Percentiles rank a stretch among this genome's conserved stretches.
These are phyloP conservation scores for Perccottus glenii DNA, from an alignment of 2,113 vertebrate species.

Conservation along the genomic window DNA sequence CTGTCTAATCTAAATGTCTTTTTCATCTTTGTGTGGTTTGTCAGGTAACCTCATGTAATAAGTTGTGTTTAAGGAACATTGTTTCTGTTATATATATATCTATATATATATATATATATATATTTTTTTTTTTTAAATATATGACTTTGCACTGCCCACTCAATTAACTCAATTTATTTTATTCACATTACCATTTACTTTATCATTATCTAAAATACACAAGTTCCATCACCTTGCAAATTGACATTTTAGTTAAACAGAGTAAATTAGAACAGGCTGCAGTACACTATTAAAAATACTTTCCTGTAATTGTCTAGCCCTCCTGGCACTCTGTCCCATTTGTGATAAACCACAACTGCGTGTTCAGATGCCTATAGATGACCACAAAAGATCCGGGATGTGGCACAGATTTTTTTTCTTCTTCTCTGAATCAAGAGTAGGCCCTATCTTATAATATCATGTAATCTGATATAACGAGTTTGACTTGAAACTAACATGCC, in stretches of 20 bases:
- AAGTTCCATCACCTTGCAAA: conserved; percentile 26
- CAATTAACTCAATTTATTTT: no score
- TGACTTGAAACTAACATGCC: conserved; percentile 42
- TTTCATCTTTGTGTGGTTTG: no score
- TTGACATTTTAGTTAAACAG: conserved; percentile 10
- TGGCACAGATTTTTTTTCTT: conserved; percentile 13
- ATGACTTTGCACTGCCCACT: no score
- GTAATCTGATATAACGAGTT: conserved; percentile 45
- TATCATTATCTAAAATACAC: background rate
- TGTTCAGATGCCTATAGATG: conserved; percentile 14
- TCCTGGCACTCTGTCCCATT: conserved; percentile 35
- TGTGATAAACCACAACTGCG: conserved; percentile 19
- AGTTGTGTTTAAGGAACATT: no score
- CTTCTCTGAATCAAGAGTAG: conserved; percentile 3
- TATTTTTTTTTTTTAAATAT: no score
- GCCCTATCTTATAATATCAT: conserved; percentile 31
- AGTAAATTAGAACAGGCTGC: conserved; percentile 8
- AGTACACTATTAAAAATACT: conserved; percentile 22
- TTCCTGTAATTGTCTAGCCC: conserved; percentile 53
- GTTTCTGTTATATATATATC: no score
- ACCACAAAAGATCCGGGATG: conserved; percentile 12
- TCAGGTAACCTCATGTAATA: no score
- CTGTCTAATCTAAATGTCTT: no score
- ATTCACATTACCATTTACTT: no score
- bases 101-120: no score